Base-by-base conservation (phyloP, 2,888 invertebrate species). In the Tenthredo mesomela region DNA sequence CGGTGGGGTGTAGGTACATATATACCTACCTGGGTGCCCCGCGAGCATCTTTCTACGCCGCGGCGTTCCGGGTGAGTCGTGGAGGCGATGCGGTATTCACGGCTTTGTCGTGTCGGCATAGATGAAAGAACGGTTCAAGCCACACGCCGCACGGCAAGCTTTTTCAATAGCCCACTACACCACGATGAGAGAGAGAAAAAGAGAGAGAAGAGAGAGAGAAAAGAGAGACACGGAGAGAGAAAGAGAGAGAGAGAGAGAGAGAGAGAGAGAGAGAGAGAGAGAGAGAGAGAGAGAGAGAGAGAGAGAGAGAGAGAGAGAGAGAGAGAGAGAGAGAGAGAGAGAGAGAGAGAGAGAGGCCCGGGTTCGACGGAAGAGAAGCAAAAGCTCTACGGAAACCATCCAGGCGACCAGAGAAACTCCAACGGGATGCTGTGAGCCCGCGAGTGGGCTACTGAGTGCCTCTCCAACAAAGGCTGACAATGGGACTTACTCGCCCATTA, bases 51-150 rank as follows among this genome's bases (percentile, higher is more conserved):
- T 47, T 47, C 50, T 25, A 54, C 77, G 50, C 50, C 77, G 29
- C 54, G 77, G 77, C 77, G 77, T 77, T 77, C 77, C 77, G 77
- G 77, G 77, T 77, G 77, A 77, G 77, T 77, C 80, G 80, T 80
- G 67, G 67, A 67, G 61, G 80, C 80, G 80, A 80, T 77, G 83
- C 85, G 86, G 85, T 84, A 82, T 85, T 83, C 87, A 85, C 84
- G 84, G 87, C 87, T 88, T 86, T 86, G 87, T 88, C 87, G 85
- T 84, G 88, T 85, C 88, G 88, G 88, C 87, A 78, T 77, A 88
- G 87, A 88, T 87, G 86, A 88, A 88, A 88, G 87, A 87, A 83
- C 86, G 85, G 85, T 86, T 86, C 85, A 86, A 88, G 89, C 87
- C 89, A 88, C 89, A 89, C 88, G 89, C 87, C 87, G 88, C 80